These are phyloP conservation scores for Ochlodes sylvanus DNA, from an alignment of 2,888 invertebrate genomes.

Conservation along the genomic window DNA sequence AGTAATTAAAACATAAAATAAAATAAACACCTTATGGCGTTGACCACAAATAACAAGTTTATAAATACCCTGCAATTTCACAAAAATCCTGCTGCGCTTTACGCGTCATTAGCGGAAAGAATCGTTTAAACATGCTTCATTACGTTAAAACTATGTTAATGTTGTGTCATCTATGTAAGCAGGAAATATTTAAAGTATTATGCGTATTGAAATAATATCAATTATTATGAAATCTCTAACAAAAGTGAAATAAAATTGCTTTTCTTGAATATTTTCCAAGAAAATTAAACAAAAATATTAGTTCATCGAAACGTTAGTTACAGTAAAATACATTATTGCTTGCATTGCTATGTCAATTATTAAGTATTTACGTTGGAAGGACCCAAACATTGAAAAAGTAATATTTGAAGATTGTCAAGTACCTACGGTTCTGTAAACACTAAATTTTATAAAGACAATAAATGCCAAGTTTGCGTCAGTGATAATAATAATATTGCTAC, in stretches of 20 bases:
- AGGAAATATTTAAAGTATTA: background rate
- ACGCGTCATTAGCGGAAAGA: slow-evolving; percentile 11
- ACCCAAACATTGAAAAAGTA: background rate
- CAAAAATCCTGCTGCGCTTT: background rate
- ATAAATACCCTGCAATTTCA: slow-evolving; percentile 8
- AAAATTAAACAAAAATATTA: background rate
- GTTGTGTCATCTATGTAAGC: background rate
- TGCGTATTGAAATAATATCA: background rate
- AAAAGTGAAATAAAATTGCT: background rate
- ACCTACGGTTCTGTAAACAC: background rate
- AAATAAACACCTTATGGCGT: slow-evolving; percentile 2
- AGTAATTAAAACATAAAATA: slow-evolving; percentile 1
- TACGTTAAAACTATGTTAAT: background rate
- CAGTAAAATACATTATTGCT: background rate
- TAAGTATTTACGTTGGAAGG: background rate
- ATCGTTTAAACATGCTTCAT: slow-evolving; percentile 7
- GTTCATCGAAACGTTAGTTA: background rate
- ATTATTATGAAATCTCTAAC: too few species aligned
- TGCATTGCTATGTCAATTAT: background rate
- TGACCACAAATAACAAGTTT: slow-evolving; percentile 8
- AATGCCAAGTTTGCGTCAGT: slow-evolving; percentile 35
- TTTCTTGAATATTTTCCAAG: background rate
- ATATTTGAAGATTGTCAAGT: background rate
- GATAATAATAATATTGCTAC: slow-evolving; percentile 45
- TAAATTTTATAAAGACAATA: slow-evolving; percentile 16